Base-by-base conservation (phyloP, 2,797 vertebrate genomes). In the Schizopygopsis pylzovi region DNA sequence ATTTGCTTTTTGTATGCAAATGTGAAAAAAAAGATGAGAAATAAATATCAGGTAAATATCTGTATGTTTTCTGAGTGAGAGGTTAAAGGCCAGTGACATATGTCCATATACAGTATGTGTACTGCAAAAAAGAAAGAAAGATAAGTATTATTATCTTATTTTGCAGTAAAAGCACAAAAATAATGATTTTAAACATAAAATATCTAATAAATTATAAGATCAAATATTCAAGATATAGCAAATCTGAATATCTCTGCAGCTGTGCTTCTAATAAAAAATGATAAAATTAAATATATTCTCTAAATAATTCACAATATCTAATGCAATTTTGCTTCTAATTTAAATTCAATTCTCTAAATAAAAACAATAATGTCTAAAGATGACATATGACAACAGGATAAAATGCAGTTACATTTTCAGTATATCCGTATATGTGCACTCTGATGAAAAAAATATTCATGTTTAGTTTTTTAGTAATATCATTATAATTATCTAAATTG, bases 1-100 rank as follows among this genome's bases (percentile, higher is more conserved):
- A 65, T 7, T 82, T 33, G 72, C 18, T 63, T 83, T 76, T 59
- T 83, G 71, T 76, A 52, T 54, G 71, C 45, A 65, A 33, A 68
- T 39, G 16, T 43, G 20, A 16, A 18, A 68, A 75, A 68, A 75
- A 22, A 43, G 16, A 43, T 15, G 41, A 75, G 12, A 75, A 45
- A 47, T 25, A 75, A 37, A 39, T 39, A 22, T 49, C 10, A 49
- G 41, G 54, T 84, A 54, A 63, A 85, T 80, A 22, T 86, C 76
- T 86, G 75, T 87, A 81, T 87, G 78, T 88, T 89, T 87, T 87
- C 84, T 90, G 83, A 45, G 49, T 45, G 5, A 87, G 10, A 56
- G 5, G 85, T 88, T 87, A 87, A 81, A 87, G 59, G 76, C 83
- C 84, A 84, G 76, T 85, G 81, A 54, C 13, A 82, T 77, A 15